Conservation (phyloP, 2,888 invertebrate genomes). For the Aethes cnicana region DNA sequence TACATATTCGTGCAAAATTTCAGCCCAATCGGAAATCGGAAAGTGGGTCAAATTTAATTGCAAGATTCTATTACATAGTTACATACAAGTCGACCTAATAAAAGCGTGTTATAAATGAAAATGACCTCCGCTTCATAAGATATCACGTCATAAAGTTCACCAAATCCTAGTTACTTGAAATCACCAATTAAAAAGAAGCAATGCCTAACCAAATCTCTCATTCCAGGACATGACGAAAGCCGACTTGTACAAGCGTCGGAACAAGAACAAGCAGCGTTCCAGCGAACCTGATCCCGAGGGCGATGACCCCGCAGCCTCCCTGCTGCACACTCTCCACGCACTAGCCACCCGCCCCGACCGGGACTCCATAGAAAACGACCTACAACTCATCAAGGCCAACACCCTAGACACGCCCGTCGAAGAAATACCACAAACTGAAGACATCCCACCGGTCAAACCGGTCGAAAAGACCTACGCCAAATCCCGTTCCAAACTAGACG, state of each 20-base stretch:
- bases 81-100: too few species aligned
- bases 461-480: conserved; percentile 73
- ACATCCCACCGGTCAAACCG: conserved; percentile 64
- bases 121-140: too few species aligned
- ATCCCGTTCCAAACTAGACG: conserved; percentile 67
- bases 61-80: too few species aligned
- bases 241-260: conserved; percentile 72
- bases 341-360: conserved; percentile 63
- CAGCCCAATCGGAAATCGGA: too few species aligned
- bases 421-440: conserved; percentile 59
- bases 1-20: too few species aligned
- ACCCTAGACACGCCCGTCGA: conserved; percentile 60
- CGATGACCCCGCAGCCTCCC: conserved; percentile 47
- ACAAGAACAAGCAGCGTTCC: conserved; percentile 67
- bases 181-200: too few species aligned
- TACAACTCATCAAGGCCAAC: conserved; percentile 68
- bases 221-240: conserved; percentile 77
- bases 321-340: conserved; percentile 60
- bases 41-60: too few species aligned
- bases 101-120: too few species aligned
- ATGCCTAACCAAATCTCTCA: conserved; percentile 2
- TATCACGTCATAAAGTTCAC: too few species aligned
- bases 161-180: too few species aligned
- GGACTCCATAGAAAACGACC: conserved; percentile 70
- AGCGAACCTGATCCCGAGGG: conserved; percentile 52